Percentiles rank a stretch among this genome's conserved stretches.
phyloP scores from a whole-genome alignment of 2,797 vertebrate genomes.

The Distichodus sexfasciatus region DNA sequence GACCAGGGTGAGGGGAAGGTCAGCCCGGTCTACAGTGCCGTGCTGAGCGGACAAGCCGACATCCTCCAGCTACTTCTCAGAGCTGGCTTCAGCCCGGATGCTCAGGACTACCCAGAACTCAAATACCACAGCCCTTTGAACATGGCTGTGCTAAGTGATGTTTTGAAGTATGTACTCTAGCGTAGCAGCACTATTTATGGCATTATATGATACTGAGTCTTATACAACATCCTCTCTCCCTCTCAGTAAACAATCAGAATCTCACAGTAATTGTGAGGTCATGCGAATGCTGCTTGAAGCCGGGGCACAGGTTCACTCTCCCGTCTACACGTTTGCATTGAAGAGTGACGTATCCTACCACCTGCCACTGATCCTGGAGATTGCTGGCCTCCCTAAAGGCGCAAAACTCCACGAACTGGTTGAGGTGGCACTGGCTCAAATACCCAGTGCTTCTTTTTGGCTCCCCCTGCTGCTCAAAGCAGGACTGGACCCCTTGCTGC shows the following conservation, averaged over 20 bases:
- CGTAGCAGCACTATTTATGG: too few relatives aligned
- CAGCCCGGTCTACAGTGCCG: conserved; percentile 87
- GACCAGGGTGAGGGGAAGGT: conserved; percentile 75
- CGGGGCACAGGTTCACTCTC: conserved; percentile 59
- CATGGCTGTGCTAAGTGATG: conserved; percentile 46
- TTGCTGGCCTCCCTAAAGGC: conserved; percentile 56
- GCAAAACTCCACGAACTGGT: conserved; percentile 50
- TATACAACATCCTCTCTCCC: conserved; percentile 12
- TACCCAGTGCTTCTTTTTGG: conserved; percentile 60
- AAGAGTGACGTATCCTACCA: conserved; percentile 48
- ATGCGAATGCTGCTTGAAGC: conserved; percentile 60
- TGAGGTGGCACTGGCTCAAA: conserved; percentile 48
- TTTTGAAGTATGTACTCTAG: conserved; percentile 37
- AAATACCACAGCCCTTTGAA: conserved; percentile 73
- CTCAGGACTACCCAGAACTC: conserved; percentile 77
- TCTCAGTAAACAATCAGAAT: conserved; percentile 29
- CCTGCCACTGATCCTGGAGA: conserved; percentile 62
- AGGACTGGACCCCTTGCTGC: conserved; percentile 65
- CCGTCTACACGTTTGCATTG: conserved; percentile 42
- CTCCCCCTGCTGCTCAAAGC: conserved; percentile 66
- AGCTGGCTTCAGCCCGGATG: conserved; percentile 84
- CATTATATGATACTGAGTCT: too few relatives aligned
- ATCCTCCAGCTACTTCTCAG: conserved; percentile 75
- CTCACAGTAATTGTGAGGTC: conserved; percentile 47
- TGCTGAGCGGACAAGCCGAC: conserved; percentile 67